Evolutionary conservation across 1,140 invertebrate genomes (phyloP), one percentile per base, ranked within the genome.

Genomic region (Marisa cornuarietis): DNA sequence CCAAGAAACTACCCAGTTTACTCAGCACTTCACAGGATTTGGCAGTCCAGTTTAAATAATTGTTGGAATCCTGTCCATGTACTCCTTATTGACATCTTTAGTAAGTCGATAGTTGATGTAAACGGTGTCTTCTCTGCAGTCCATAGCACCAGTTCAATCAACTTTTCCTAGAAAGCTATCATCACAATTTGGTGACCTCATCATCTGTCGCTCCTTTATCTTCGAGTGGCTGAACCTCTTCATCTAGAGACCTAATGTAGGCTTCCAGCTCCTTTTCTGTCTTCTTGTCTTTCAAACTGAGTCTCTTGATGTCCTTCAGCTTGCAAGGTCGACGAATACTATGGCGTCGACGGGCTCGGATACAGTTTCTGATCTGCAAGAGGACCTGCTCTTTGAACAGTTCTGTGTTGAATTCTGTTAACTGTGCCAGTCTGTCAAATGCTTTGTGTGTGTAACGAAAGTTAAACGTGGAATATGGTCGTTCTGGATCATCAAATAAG

Each of bases 391-490:
- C 86, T 62, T 91, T 83, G 78, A 87, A 87, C 22, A 89, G 79
- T 3, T 88, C 79, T 0, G 90, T 91, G 83, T 92, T 92, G 84
- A 91, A 92, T 83, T 92, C 91, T 79, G 89, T 90, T 20, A 92
- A 83, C 69, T 91, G 79, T 1, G 88, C 83, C 13, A 92, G 80
- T 24, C 91, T 84, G 62, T 92, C 89, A 85, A 92, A 92, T 54
- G 90, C 88, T 20, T 83, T 73, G 69, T 88, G 83, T 13, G 87
- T 87, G 81, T 92, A 92, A n/a, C 87, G 87, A 76, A 92, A 92
- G 76, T 92, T 92, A 79, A 89, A 91, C 16, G 90, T 91, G 2
- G 91, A 91, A 84, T 91, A 92, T n/a, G 90, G 86, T 69, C 86
- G 83, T 10, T 87, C 84, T 13, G 88, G 88, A 82, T 92, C 90